These are phyloP conservation scores for Eubasilissa regina DNA, from an alignment of 1,140 invertebrate species.

Conservation along the genomic window DNA sequence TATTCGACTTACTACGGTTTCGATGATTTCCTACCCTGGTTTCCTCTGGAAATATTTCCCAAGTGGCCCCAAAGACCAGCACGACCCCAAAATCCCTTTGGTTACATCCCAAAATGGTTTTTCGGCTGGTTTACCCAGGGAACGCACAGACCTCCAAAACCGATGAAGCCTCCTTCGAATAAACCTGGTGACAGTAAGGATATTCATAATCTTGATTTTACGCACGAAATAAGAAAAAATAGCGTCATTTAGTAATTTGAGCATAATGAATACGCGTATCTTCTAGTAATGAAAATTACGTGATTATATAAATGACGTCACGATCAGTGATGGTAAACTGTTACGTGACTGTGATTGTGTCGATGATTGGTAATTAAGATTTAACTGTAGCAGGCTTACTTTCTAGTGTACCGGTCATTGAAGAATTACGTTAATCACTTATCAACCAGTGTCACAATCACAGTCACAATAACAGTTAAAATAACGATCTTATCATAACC, in stretches of 20 bases:
- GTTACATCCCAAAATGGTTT: conserved; percentile 39
- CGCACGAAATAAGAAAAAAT: conserved; percentile 21
- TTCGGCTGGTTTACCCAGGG: conserved; percentile 48
- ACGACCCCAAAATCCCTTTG: conserved; percentile 8
- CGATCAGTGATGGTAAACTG: background rate
- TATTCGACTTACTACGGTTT: background rate
- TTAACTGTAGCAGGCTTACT: too few species aligned
- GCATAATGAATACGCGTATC: background rate
- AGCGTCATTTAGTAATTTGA: background rate
- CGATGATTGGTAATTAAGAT: too few species aligned
- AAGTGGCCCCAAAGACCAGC: conserved; percentile 32
- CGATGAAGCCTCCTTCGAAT: conserved; percentile 41
- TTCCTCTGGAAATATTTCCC: conserved; percentile 26
- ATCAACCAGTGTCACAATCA: background rate
- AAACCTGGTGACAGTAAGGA: conserved; percentile 33
- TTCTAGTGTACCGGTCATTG: too few species aligned
- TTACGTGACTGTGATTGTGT: too few species aligned
- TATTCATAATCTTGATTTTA: conserved; percentile 14
- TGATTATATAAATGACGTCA: background rate
- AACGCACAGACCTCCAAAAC: conserved; percentile 37
- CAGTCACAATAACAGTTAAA: too few species aligned
- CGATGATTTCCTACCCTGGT: conserved; percentile 47
- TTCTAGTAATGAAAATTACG: background rate
- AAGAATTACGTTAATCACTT: too few species aligned
- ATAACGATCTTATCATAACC: too few species aligned